phyloP scores from a whole-genome alignment of 37 sponge, comb jelly and placozoan genomes.

The Chondrosia reniformis region DNA sequence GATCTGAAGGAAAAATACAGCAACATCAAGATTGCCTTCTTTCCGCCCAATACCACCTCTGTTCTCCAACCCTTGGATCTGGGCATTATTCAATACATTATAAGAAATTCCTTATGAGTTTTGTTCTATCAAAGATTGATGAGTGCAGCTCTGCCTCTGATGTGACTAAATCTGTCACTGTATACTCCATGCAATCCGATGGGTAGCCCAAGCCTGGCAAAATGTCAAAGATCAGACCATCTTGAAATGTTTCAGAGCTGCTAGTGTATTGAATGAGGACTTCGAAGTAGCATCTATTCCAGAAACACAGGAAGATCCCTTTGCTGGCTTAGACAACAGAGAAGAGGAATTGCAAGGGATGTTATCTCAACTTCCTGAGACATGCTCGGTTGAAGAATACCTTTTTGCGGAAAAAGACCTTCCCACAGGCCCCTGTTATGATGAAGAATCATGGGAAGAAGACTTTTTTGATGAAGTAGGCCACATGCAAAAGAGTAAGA shows the following conservation, averaged over 20 bases:
- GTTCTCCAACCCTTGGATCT: slow-evolving; percentile 28
- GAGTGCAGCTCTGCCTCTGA: no score
- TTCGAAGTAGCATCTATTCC: no score
- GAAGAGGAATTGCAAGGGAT: no score
- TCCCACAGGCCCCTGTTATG: background rate
- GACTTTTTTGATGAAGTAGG: no score
- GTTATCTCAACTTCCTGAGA: no score
- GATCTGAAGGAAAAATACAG: slow-evolving; percentile 34
- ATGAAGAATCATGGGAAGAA: no score
- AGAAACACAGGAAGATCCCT: no score
- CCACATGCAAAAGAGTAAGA: no score
- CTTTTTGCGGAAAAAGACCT: background rate
- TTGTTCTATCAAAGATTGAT: slow-evolving; percentile 34
- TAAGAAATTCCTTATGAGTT: slow-evolving; percentile 16
- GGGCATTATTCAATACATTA: slow-evolving; percentile 55
- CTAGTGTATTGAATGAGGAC: no score
- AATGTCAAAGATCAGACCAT: slow-evolving; percentile 36
- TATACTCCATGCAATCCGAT: slow-evolving; percentile 35
- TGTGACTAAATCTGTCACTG: no score
- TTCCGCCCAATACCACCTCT: slow-evolving; percentile 54
- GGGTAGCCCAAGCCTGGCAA: slow-evolving; percentile 42
- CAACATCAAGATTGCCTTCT: slow-evolving; percentile 52
- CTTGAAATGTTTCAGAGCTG: no score
- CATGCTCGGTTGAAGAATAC: background rate
- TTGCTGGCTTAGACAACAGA: no score